Evolutionary conservation across 2,888 invertebrate species (phyloP), one percentile per base, ranked within the genome.

Genomic region (Cryptocheilus praepositus): DNA sequence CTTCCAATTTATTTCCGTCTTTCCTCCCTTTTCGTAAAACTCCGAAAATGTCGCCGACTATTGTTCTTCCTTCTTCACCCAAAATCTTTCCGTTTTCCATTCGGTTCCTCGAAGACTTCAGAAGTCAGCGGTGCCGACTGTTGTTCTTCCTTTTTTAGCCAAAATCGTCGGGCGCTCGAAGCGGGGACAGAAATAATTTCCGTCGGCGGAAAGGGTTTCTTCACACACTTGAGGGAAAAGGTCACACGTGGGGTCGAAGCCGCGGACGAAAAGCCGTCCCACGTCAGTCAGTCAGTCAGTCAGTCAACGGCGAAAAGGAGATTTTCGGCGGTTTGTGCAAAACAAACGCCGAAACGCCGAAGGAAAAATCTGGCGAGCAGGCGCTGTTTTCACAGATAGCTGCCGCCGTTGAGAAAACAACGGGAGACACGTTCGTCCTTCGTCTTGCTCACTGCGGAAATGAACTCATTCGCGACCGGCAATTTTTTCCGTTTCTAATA

Each of bases 271-370:
- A 69, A 67, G 62, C 67, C 67, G 79, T 84, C 83, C 81, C 83
- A 79, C 67, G 84, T 84, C 84, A 84, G 81, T 84, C 84, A 83
- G 62, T 66, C 64, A 49, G 84, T 84, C 84, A 84, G 81, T 84
- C 84, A 83, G 62, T 66, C 64, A 49, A 64, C 64, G 73, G 66
- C 56, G 70, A 69, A 66, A 76, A 25, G 36, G 36, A 36, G 36
- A 36, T 36, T 36, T 36, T 36, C 36, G 70, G 71, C 64, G 74
- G 67, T 71, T 70, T 65, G 65, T 67, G 71, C 79, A 76, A 76
- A 80, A 76, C 73, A 78, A 81, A 76, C 81, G 64, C 62, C 63
- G 66, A 60, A 70, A 36, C 8, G 36, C 2, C 36, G 36, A 11
- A 11, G 36, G 36, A 18, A 51, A 71, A 75, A 70, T 76, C 55